A percentile compares a stretch with the other conserved stretches of the same genome.
These are phyloP conservation scores for Grammomys surdaster DNA, from an alignment of 2,113 vertebrate genomes.

Conservation along the genomic window DNA sequence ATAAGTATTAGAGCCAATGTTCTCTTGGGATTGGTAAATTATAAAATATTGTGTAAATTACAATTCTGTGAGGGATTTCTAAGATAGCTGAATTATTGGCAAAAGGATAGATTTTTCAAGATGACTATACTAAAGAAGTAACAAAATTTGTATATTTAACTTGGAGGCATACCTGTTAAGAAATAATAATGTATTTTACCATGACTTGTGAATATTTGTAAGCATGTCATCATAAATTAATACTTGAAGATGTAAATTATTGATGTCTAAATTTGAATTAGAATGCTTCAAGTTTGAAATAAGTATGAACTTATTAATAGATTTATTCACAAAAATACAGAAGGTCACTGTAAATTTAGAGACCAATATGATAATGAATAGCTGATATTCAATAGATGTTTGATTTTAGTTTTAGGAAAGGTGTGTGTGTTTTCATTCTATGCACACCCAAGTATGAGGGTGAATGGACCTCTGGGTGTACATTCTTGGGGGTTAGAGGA, in stretches of 20 bases:
- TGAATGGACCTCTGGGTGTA: too few species aligned
- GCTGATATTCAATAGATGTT: not conserved
- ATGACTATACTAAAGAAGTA: not conserved
- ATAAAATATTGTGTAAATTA: slow-evolving; percentile 10
- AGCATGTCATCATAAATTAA: not conserved
- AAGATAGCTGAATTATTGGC: slow-evolving; percentile 28
- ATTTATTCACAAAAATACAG: not conserved
- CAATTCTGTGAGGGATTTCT: not conserved
- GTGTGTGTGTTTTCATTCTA: not conserved
- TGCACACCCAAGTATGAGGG: too few species aligned
- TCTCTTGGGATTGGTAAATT: not conserved
- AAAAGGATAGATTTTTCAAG: not conserved
- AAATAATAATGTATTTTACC: slow-evolving; percentile 8
- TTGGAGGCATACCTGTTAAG: not conserved
- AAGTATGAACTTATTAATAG: slow-evolving; percentile 49
- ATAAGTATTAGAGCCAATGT: not conserved
- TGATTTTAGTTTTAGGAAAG: slow-evolving; percentile 8
- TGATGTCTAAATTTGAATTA: slow-evolving; percentile 36
- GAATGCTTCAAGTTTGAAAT: slow-evolving; percentile 45
- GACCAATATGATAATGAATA: slow-evolving; percentile 49
- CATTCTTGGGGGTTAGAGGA: not conserved
- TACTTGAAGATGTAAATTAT: slow-evolving; percentile 29
- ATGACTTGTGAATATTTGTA: slow-evolving; percentile 15
- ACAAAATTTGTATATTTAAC: not conserved
- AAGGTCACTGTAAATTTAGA: not conserved